Base-by-base conservation (phyloP, 2,888 invertebrate genomes). In the Augiades crinisus region DNA sequence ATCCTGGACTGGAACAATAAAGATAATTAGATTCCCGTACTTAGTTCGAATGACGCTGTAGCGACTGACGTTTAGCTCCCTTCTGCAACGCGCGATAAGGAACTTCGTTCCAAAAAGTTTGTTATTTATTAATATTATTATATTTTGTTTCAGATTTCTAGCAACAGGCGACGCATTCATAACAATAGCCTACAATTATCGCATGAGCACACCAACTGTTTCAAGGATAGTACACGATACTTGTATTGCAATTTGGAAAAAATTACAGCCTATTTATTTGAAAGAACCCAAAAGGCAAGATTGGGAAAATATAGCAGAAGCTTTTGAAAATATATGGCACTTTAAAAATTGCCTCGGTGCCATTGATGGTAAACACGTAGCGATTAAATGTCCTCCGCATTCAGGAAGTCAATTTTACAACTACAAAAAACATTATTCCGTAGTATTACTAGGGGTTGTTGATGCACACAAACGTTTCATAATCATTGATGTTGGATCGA, bases 391-490 rank as follows among this genome's bases (percentile, higher is more conserved):
- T 46, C 62, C 67, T 37, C 55, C 57, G 12, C 49, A 50, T 22
- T 56, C 61, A 21, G 67, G 65, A 34, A 62, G 59, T 38, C 21
- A 55, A 17, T 68, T 54, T 58, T 68, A 51, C 55, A 66, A 66
- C 49, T 65, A 64, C 41, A 65, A 66, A 59, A 47, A 57, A 56
- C 13, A 47, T 47, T 40, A 55, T 52, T 56, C 57, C 33, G 34
- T 54, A 12, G 51, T 54, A 47, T 49, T 61, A 10, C 21, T 59
- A 19, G 56, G 55, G 34, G 41, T 56, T n/a, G 47, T 43, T 54
- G 45, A 56, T 44, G 46, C 51, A 8, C 19, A 47, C 21, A 37
- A 47, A 34, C 47, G 46, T n/a, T 55, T 53, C 33, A 47, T 57
- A 10, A 38, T 38, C 5, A 38, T 59, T 40, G 49, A 54, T 16